phyloP scores from a whole-genome alignment of 2,797 vertebrate genomes.

The Nyctalus aviator region DNA sequence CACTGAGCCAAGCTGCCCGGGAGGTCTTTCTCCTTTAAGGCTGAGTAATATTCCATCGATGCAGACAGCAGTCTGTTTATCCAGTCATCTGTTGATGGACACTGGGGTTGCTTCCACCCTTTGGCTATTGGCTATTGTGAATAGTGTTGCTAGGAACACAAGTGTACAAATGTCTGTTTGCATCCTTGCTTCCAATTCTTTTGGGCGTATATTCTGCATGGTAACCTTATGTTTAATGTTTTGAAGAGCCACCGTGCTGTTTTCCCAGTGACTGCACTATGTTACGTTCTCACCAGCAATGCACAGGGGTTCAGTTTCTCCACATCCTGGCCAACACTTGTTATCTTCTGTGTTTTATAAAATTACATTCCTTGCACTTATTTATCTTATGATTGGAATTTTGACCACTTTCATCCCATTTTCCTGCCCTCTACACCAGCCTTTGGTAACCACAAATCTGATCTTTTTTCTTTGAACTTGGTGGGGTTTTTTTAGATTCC shows the following conservation, averaged over 20 bases:
- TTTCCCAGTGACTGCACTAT: neutral
- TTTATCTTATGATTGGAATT: neutral
- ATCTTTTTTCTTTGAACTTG: neutral
- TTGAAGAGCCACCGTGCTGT: neutral
- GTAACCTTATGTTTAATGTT: neutral
- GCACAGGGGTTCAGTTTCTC: neutral
- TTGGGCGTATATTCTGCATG: neutral
- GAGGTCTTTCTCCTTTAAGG: neutral
- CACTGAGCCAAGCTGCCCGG: too few relatives aligned
- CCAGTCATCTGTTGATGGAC: too few relatives aligned
- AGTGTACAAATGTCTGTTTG: neutral
- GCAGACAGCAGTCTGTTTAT: neutral
- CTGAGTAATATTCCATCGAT: neutral
- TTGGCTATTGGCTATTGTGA: neutral
- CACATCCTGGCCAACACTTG: neutral
- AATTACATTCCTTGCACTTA: neutral
- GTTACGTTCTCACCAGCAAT: neutral
- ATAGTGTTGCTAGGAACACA: neutral
- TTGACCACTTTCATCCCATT: neutral
- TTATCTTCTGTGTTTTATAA: neutral
- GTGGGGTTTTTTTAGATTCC: neutral
- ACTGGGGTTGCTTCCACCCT: neutral
- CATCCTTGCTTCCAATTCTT: neutral
- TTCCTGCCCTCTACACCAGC: neutral
- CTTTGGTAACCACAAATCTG: neutral